Percentiles rank a stretch among this genome's conserved stretches.
phyloP scores from a whole-genome alignment of 2,888 invertebrate species.

The Oxystoma pomonae region DNA sequence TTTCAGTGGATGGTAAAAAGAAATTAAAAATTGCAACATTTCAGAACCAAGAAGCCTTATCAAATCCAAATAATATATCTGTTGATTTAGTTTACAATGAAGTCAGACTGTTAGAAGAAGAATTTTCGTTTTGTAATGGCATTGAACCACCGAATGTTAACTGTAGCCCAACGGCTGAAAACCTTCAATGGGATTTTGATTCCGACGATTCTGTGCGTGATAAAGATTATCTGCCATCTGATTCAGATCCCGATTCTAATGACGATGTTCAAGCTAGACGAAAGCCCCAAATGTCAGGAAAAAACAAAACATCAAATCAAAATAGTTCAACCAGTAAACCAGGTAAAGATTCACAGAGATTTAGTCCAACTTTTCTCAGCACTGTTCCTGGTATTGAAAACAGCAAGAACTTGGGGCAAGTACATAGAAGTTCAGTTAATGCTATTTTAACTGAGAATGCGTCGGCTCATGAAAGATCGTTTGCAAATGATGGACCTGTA shows the following conservation, averaged over 20 bases:
- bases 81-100: background rate
- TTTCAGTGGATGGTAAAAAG: background rate
- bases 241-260: background rate
- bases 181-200: constrained; percentile 2
- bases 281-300: background rate
- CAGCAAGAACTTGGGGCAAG: no score
- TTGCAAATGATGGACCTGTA: no score
- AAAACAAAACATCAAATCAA: background rate
- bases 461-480: no score
- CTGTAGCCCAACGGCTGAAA: background rate
- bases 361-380: no score
- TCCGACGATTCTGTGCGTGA: constrained; percentile 1
- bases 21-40: background rate
- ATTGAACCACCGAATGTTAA: background rate
- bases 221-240: background rate
- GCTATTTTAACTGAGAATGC: no score
- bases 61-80: background rate
- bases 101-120: background rate
- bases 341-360: no score
- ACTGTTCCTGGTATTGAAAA: no score
- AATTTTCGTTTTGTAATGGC: background rate
- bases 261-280: background rate
- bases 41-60: background rate
- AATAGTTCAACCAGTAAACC: background rate
- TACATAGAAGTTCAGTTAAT: no score